phyloP scores from a whole-genome alignment of 2,888 invertebrate species.

The Caradrina kadenii region DNA sequence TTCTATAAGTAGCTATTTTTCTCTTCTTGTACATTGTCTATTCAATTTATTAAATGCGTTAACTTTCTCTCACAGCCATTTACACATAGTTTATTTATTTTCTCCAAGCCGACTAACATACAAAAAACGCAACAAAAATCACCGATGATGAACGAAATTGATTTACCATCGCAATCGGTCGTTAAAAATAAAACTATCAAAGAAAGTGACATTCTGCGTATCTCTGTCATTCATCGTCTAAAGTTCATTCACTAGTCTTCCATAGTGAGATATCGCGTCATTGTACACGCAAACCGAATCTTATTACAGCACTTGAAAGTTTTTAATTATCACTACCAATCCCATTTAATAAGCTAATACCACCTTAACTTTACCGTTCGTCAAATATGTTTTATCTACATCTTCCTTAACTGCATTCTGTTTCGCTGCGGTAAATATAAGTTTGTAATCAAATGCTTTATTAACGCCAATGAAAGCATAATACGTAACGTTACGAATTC shows the following conservation, averaged over 20 bases:
- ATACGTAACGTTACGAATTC: conserved; percentile 80
- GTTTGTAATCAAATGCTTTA: conserved; percentile 67
- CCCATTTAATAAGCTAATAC: conserved; percentile 60
- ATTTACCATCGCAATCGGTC: conserved; percentile 28
- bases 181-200: conserved; percentile 47
- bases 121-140: conserved; percentile 27
- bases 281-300: conserved; percentile 66
- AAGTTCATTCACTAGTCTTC: conserved; percentile 59
- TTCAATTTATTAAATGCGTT: neutral
- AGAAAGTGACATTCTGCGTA: conserved; percentile 54
- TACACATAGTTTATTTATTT: neutral
- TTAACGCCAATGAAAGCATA: conserved; percentile 67
- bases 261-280: conserved; percentile 66
- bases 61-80: conserved; percentile 32
- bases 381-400: neutral
- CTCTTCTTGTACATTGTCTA: neutral
- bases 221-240: conserved; percentile 53
- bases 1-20: too few species aligned
- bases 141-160: conserved; percentile 32
- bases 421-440: conserved; percentile 35
- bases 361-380: conserved; percentile 25
- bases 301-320: conserved; percentile 79
- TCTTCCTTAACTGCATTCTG: neutral
- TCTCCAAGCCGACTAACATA: neutral
- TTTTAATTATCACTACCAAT: conserved; percentile 81